A percentile compares a stretch with the other conserved stretches of the same genome.
phyloP scores from a whole-genome alignment of 2,888 invertebrate genomes.

The Tenthredo mesomela region DNA sequence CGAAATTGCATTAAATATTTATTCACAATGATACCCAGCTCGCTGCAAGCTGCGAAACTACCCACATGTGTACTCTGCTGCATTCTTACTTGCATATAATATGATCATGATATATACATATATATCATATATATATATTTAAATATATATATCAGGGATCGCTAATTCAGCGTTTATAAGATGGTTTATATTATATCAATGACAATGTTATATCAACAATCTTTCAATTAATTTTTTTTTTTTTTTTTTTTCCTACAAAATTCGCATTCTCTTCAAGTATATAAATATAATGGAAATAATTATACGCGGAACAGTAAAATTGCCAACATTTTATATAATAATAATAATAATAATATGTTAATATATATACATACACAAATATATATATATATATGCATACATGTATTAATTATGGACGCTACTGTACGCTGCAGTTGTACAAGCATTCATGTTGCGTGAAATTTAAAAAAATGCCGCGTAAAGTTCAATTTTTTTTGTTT shows the following conservation, averaged over 20 bases:
- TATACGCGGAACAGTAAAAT: constrained; percentile 15
- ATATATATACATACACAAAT: not conserved
- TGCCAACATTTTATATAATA: not conserved
- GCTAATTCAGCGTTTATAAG: not conserved
- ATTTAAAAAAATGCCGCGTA: constrained; percentile 10
- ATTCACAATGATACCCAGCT: not conserved
- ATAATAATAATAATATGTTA: not conserved
- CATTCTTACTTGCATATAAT: not conserved
- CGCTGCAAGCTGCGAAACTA: no score
- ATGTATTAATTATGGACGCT: constrained; percentile 28
- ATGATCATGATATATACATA: not conserved
- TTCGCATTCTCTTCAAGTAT: not conserved
- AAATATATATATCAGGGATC: no score
- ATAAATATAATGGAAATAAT: constrained; percentile 13
- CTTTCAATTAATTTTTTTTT: not conserved
- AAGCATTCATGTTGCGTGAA: not conserved
- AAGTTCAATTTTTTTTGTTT: not conserved
- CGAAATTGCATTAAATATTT: not conserved
- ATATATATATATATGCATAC: not conserved
- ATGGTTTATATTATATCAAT: not conserved
- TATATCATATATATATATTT: no score
- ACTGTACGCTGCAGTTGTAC: not conserved
- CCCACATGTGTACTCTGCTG: not conserved
- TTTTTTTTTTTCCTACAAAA: not conserved
- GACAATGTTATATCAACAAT: not conserved